Base-by-base conservation (phyloP, 1,140 invertebrate species). In the Globodera ellingtonae region DNA sequence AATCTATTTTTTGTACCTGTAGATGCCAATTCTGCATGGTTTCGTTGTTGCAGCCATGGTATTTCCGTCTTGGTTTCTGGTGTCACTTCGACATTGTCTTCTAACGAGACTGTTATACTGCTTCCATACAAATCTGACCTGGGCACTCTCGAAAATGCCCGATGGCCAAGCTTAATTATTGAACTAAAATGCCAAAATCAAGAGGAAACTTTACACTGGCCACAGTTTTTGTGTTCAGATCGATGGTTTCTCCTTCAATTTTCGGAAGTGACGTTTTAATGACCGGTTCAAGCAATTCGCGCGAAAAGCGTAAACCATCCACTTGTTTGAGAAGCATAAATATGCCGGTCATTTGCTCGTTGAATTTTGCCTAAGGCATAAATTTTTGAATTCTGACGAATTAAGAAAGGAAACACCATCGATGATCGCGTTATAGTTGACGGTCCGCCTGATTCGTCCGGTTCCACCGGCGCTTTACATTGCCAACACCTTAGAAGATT, bases 281-380 rank as follows among this genome's bases (percentile, higher is more conserved):
- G 9, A 86, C 69, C 13, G 85, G 85, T 67, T 86, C 85, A 13
- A 88, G 70, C 24, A 86, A 79, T 46, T 86, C 65, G n/a, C 70
- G 82, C 4, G 86, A 84, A 70, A 86, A 87, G 18, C 79, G 82
- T 47, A 86, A 50, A 8, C 84, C 86, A 75, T 87, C 84, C 62
- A 86, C n/a, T 24, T 81, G 59, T 66, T 87, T 84, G n/a, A 86
- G 48, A 8, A 87, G 84, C 35, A 81, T 78, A 50, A 86, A 87
- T n/a, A 86, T 83, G 15, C 80, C 84, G 10, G 86, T 67, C 79
- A 84, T 87, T 48, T 86, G 81, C 62, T 86, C 86, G 69, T 86
- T 86, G 50, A 86, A 86, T 72, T 86, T 86, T 0, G 85, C 85
- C 67, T 70, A 47, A 35, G 35, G 35, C 35, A 21, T 8, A 70